phyloP scores from a whole-genome alignment of 2,888 invertebrate species.

The Nemurella pictetii region DNA sequence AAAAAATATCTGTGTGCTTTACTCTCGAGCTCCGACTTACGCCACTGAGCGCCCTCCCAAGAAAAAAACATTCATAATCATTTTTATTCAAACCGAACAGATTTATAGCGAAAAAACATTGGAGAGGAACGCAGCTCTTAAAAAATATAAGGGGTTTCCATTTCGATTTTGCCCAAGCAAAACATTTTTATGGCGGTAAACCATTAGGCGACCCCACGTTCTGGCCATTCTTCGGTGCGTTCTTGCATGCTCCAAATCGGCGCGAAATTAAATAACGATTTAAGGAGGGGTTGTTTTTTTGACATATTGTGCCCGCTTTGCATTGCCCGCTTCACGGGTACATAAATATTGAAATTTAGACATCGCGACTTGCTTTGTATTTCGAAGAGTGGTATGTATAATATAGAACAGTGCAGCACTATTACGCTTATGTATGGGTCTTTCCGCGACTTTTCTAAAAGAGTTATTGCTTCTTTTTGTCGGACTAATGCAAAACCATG shows the following conservation, averaged over 20 bases:
- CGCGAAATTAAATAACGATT: slow-evolving; percentile 37
- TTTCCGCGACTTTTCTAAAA: background rate
- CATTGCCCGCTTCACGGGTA: background rate
- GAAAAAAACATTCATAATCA: slow-evolving; percentile 1
- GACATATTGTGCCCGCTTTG: slow-evolving; percentile 20
- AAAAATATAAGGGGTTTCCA: slow-evolving; percentile 10
- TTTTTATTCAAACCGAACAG: slow-evolving; percentile 22
- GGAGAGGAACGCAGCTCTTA: slow-evolving; percentile 1
- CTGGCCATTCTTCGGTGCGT: slow-evolving; percentile 9
- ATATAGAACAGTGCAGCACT: background rate
- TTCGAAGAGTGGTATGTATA: slow-evolving; percentile 1
- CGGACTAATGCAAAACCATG: background rate
- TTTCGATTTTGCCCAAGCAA: slow-evolving; percentile 4
- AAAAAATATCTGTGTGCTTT: background rate
- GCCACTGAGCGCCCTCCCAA: background rate
- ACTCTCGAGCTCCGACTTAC: background rate
- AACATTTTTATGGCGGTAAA: slow-evolving; percentile 38
- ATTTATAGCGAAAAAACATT: slow-evolving; percentile 28
- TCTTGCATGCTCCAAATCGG: slow-evolving; percentile 32
- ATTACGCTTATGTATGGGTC: background rate
- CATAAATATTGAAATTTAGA: slow-evolving; percentile 28
- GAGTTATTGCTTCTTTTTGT: slow-evolving; percentile 25
- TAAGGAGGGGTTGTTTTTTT: slow-evolving; percentile 1
- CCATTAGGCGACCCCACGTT: slow-evolving; percentile 34
- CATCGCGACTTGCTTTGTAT: background rate